Conservation (phyloP, 2,797 vertebrate genomes). For the Parauchenoglanis ngamensis region DNA sequence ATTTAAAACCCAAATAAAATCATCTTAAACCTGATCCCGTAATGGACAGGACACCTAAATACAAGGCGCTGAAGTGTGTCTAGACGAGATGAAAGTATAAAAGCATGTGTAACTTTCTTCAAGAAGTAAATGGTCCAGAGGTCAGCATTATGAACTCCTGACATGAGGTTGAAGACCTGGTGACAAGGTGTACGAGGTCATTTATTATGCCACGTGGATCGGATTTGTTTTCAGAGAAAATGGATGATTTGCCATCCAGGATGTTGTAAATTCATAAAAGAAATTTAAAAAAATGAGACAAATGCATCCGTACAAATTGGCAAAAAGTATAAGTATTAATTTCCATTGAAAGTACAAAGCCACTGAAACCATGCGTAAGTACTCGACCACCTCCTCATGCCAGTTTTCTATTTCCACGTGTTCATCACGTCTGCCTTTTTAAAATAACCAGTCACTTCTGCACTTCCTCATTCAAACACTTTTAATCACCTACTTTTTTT, state of each 20-base stretch:
- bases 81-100: not conserved
- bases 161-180: not conserved
- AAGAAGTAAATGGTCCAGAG: not conserved
- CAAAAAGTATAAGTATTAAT: not conserved
- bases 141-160: not conserved
- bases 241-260: not conserved
- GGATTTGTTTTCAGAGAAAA: not conserved
- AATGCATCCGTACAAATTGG: not conserved
- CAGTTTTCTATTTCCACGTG: not conserved
- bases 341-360: not conserved
- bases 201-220: not conserved
- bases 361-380: not conserved
- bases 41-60: constrained; percentile 21
- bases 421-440: not conserved
- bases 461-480: not conserved
- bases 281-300: not conserved
- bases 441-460: not conserved
- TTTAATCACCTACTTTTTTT: not conserved
- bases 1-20: constrained; percentile 15
- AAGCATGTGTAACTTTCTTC: not conserved
- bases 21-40: constrained; percentile 12
- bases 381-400: not conserved
- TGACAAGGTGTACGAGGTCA: not conserved
- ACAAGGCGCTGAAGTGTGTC: not conserved
- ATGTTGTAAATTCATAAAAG: no score